These are phyloP conservation scores for Chirona hameri DNA, from an alignment of 2,888 invertebrate genomes.

Conservation along the genomic window DNA sequence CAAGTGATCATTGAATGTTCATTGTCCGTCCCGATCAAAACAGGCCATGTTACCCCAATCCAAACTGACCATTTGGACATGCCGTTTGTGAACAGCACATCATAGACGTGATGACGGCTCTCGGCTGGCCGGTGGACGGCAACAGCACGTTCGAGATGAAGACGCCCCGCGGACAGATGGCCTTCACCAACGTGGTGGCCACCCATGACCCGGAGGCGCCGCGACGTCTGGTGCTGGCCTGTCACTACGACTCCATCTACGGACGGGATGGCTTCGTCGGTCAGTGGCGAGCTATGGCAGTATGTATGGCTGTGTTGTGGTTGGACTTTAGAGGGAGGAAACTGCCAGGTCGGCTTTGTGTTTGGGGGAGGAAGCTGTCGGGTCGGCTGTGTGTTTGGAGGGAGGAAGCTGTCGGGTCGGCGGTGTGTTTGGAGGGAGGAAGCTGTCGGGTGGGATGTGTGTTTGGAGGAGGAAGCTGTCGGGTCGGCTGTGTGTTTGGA, in stretches of 20 bases:
- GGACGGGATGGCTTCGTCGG: not conserved
- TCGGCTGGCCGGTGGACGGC: conserved; percentile 74
- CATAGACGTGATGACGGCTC: conserved; percentile 57
- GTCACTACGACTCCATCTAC: conserved; percentile 77
- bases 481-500: conserved; percentile 39
- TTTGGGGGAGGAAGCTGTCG: too few species aligned
- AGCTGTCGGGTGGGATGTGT: too few species aligned
- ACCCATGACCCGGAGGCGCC: conserved; percentile 73
- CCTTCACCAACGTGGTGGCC: conserved; percentile 83
- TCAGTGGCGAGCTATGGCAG: not conserved
- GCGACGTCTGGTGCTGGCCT: conserved; percentile 68
- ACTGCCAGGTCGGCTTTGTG: too few species aligned
- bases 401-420: too few species aligned
- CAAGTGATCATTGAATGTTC: not conserved
- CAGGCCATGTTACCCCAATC: not conserved
- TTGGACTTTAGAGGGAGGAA: too few species aligned
- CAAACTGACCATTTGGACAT: not conserved
- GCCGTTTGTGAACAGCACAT: conserved; percentile 58
- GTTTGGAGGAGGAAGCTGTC: too few species aligned
- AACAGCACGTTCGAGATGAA: conserved; percentile 64
- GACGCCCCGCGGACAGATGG: conserved; percentile 72
- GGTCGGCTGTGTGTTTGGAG: too few species aligned
- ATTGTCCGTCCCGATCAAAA: not conserved
- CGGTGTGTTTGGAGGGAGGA: too few species aligned
- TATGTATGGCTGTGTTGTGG: too few species aligned